phyloP scores from a whole-genome alignment of 2,888 invertebrate species.

The Ormyrus labotus region DNA sequence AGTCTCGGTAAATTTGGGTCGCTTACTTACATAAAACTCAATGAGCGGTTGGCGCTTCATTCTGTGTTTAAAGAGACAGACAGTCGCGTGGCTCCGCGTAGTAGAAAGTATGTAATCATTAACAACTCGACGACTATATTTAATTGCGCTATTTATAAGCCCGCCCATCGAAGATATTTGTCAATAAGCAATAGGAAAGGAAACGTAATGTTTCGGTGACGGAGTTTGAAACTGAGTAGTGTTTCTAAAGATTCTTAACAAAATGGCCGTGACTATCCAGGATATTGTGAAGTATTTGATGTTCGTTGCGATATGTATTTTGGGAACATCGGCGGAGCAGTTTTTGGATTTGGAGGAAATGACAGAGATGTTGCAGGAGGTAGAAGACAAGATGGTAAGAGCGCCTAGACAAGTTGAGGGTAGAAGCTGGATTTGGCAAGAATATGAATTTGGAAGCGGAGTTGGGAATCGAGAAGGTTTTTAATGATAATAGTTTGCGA shows the following conservation, averaged over 20 bases:
- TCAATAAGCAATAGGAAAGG: too few species aligned
- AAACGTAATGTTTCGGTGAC: too few species aligned
- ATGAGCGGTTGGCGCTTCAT: too few species aligned
- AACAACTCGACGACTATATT: too few species aligned
- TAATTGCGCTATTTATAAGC: too few species aligned
- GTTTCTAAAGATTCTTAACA: neutral
- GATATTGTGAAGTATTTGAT: neutral
- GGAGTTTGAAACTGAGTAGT: too few species aligned
- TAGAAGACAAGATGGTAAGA: neutral
- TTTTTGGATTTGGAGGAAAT: neutral
- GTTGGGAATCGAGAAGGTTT: constrained; percentile 75
- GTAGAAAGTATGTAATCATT: too few species aligned
- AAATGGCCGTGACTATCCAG: neutral
- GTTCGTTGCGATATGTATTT: neutral
- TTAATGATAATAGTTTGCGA: too few species aligned
- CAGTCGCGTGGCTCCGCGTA: too few species aligned
- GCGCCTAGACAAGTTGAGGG: neutral
- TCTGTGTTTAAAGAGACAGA: too few species aligned
- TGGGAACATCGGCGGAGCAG: neutral
- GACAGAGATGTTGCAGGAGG: neutral
- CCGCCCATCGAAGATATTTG: too few species aligned
- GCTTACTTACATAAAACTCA: too few species aligned
- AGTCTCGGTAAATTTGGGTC: neutral
- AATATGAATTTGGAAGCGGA: constrained; percentile 56
- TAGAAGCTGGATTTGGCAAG: constrained; percentile 32